These are phyloP conservation scores for Mesorhabditis spiculigera DNA, from an alignment of 2,888 invertebrate genomes.

Conservation along the genomic window DNA sequence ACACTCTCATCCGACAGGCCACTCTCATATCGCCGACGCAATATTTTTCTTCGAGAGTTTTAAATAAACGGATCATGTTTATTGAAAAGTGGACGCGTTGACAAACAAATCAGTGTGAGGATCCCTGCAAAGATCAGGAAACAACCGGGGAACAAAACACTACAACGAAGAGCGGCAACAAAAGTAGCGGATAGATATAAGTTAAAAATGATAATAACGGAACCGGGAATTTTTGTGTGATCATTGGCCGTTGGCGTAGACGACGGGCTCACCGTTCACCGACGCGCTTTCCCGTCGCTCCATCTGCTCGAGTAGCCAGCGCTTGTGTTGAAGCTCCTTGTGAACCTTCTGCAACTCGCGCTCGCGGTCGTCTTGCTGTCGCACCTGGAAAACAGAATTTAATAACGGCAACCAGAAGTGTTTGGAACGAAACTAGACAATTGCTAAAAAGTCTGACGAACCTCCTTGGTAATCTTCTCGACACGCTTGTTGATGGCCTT, in stretches of 20 bases:
- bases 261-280: neutral
- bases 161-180: too few species aligned
- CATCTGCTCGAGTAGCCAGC: neutral
- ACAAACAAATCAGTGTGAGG: too few species aligned
- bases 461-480: conserved; percentile 41
- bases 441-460: conserved; percentile 7
- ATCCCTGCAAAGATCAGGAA: too few species aligned
- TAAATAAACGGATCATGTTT: too few species aligned
- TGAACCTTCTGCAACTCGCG: conserved; percentile 80
- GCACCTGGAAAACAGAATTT: neutral
- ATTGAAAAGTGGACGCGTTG: too few species aligned
- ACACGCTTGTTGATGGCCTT: conserved; percentile 76
- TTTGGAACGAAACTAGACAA: neutral
- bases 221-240: conserved; percentile 3
- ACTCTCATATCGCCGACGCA: too few species aligned
- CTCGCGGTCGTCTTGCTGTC: conserved; percentile 71
- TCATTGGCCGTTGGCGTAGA: neutral
- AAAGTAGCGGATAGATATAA: too few species aligned
- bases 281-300: neutral
- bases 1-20: too few species aligned
- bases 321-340: conserved; percentile 68
- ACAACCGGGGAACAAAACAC: too few species aligned
- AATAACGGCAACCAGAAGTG: neutral
- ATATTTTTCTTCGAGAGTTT: too few species aligned
- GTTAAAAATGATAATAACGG: neutral